Conservation (phyloP, 2,797 vertebrate genomes). For the Tokudaia tokunoshimensis region DNA sequence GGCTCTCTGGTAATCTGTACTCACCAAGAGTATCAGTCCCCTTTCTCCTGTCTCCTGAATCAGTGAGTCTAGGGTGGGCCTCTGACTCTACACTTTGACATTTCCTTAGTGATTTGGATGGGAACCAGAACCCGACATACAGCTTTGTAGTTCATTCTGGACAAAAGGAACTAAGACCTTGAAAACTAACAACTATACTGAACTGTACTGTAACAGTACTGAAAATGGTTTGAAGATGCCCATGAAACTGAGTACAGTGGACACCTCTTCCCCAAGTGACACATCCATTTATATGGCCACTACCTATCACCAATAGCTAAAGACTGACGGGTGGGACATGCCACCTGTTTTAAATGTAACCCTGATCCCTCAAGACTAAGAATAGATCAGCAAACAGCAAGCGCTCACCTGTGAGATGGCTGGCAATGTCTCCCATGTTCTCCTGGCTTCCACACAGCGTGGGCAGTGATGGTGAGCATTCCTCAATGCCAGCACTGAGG, state of each 20-base stretch:
- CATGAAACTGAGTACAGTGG: fast-evolving
- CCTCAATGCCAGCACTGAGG: background rate
- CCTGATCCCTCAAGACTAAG: fast-evolving
- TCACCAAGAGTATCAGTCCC: background rate
- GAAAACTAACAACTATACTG: background rate
- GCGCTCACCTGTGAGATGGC: background rate
- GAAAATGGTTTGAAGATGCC: background rate
- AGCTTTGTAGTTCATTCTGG: background rate
- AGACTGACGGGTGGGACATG: background rate
- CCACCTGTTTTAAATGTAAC: background rate
- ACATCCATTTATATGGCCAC: background rate
- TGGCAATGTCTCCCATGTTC: background rate
- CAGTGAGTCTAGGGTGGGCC: fast-evolving
- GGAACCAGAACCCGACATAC: background rate
- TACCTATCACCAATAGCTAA: background rate
- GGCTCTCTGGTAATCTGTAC: background rate
- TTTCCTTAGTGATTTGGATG: background rate
- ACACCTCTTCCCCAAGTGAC: background rate
- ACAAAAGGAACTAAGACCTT: background rate
- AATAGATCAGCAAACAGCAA: background rate
- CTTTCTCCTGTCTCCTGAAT: background rate
- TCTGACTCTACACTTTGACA: background rate
- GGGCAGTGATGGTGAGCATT: fast-evolving
- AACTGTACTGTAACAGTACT: too few species aligned
- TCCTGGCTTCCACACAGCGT: background rate